Evolutionary conservation across 2,113 vertebrate genomes (phyloP).

Genomic region (Gallinago paraguaiae): DNA sequence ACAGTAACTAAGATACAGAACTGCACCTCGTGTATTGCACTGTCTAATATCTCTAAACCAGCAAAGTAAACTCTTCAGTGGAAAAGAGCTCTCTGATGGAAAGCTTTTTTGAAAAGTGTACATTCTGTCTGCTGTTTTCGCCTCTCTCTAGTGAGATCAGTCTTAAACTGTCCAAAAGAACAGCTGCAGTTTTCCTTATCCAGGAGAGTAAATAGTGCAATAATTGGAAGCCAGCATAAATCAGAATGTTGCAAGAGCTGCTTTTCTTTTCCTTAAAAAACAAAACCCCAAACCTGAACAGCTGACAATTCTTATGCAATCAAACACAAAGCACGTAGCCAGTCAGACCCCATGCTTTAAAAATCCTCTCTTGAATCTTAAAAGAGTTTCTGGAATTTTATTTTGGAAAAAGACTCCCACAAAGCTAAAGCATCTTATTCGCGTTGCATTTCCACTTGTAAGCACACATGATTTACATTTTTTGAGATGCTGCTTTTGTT

Average conservation of each 20-base stretch:
- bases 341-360: slow-evolving; percentile 10
- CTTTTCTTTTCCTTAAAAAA: neutral
- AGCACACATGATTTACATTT: neutral
- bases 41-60: neutral
- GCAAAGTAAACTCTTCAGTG: neutral
- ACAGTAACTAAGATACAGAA: neutral
- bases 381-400: slow-evolving; percentile 36
- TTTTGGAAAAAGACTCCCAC: slow-evolving; percentile 20
- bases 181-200: neutral
- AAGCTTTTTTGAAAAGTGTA: neutral
- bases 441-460: neutral
- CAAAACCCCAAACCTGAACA: neutral
- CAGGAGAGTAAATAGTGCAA: slow-evolving; percentile 28
- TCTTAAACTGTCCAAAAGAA: neutral
- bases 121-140: neutral
- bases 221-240: slow-evolving; percentile 20
- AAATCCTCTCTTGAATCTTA: neutral
- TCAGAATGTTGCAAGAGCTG: slow-evolving; percentile 34
- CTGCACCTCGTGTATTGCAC: neutral
- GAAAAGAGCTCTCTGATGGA: neutral
- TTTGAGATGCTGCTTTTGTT: neutral
- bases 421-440: neutral
- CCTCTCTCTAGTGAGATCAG: neutral
- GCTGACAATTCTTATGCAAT: slow-evolving; percentile 65
- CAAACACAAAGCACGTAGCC: neutral